A percentile compares a stretch with the other conserved stretches of the same genome.
Conservation (phyloP, 1,140 invertebrate genomes). For the Lethrus apterus region DNA sequence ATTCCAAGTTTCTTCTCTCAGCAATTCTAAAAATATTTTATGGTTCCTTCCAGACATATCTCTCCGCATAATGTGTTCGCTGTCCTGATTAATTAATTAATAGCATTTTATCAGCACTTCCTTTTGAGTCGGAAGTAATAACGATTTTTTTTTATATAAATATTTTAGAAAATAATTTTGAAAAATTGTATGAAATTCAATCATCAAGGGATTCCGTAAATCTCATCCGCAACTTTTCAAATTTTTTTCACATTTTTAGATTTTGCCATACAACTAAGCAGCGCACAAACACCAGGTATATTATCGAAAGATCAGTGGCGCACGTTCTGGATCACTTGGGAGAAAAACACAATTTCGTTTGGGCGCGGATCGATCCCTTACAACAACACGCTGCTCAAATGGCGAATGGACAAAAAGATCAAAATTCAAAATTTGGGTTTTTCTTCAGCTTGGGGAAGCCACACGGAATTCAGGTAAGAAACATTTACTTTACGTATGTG, state of each 20-base stretch:
- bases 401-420: conserved; percentile 49
- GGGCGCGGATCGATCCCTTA: conserved; percentile 47
- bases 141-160: too few relatives aligned
- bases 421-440: conserved; percentile 54
- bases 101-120: too few relatives aligned
- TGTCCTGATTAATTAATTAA: too few relatives aligned
- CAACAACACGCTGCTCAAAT: conserved; percentile 45
- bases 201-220: too few relatives aligned
- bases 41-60: too few relatives aligned
- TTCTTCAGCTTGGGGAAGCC: conserved; percentile 50
- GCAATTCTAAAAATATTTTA: too few relatives aligned
- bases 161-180: too few relatives aligned
- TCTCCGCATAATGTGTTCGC: too few relatives aligned
- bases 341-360: conserved; percentile 47
- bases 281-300: conserved; percentile 46
- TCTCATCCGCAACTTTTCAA: too few relatives aligned
- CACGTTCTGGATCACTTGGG: conserved; percentile 57
- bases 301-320: conserved; percentile 44
- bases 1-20: too few relatives aligned
- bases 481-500: conserved; percentile 1
- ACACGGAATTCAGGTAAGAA: conserved; percentile 54
- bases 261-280: conserved; percentile 51
- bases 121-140: too few relatives aligned
- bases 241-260: conserved; percentile 38
- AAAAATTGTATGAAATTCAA: too few relatives aligned